Conservation (phyloP, 2,888 invertebrate genomes). For the Lasioglossum morio region DNA sequence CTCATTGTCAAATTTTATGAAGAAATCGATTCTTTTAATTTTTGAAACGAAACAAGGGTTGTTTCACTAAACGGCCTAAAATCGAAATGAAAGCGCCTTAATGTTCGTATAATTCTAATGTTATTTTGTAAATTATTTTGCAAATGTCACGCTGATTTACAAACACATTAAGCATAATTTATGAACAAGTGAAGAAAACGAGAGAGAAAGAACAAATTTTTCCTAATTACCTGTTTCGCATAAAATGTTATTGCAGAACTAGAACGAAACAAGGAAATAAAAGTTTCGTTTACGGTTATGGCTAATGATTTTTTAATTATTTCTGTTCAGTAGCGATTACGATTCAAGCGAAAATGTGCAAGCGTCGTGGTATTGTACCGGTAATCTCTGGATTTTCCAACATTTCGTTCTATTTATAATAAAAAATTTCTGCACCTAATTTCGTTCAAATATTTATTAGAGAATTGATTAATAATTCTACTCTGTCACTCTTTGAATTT, state of each 20-base stretch:
- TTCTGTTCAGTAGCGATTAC: neutral
- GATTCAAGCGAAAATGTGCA: neutral
- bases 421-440: neutral
- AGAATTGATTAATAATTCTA: neutral
- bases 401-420: neutral
- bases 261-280: neutral
- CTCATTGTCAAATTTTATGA: neutral
- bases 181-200: neutral
- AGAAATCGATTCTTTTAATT: neutral
- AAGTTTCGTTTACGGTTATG: slow-evolving; percentile 14
- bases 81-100: neutral
- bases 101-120: neutral
- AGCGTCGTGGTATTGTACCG: neutral
- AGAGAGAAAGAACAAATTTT: neutral
- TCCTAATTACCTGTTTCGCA: neutral
- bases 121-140: neutral
- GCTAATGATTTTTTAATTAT: slow-evolving; percentile 18
- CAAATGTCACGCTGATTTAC: neutral
- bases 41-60: neutral
- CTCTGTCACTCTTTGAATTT: neutral
- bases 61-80: neutral
- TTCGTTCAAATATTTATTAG: neutral
- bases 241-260: slow-evolving; percentile 3
- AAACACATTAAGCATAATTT: neutral
- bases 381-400: neutral